phyloP scores from a whole-genome alignment of 1,140 invertebrate genomes.

The Drosophila mojavensis region DNA sequence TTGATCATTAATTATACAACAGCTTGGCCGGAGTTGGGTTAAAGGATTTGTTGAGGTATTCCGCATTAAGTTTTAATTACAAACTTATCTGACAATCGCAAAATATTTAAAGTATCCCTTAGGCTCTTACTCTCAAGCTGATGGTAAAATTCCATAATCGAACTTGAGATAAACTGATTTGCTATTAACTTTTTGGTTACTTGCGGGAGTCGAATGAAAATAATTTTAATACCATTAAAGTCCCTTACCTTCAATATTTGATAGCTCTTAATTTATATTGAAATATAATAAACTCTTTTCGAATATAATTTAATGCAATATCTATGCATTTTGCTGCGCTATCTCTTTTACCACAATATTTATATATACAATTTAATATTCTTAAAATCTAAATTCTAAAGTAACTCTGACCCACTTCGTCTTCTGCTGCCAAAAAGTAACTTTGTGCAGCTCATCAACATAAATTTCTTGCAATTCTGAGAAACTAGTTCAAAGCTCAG shows the following conservation, averaged over 20 bases:
- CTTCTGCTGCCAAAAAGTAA: conserved; percentile 8
- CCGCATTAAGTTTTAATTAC: neutral
- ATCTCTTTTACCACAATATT: too few relatives aligned
- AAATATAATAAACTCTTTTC: too few relatives aligned
- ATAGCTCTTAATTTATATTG: too few relatives aligned
- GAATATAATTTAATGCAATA: too few relatives aligned
- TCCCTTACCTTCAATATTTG: too few relatives aligned
- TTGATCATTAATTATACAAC: conserved; percentile 28
- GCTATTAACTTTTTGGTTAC: too few relatives aligned
- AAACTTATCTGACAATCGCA: neutral
- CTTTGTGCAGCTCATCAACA: conserved; percentile 36
- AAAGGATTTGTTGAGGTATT: neutral
- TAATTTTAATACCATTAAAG: too few relatives aligned
- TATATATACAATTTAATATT: neutral
- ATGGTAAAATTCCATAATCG: too few relatives aligned
- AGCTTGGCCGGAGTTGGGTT: neutral
- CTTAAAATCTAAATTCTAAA: conserved; percentile 19
- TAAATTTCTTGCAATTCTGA: conserved; percentile 32
- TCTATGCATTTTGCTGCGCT: too few relatives aligned
- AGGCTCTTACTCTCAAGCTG: too few relatives aligned
- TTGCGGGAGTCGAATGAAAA: too few relatives aligned
- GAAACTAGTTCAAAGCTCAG: conserved; percentile 17
- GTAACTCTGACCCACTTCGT: conserved; percentile 21
- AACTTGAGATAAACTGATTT: too few relatives aligned
- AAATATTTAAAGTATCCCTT: neutral